phyloP scores from a whole-genome alignment of 2,113 vertebrate genomes.

The Myanophis thanlyinensis region DNA sequence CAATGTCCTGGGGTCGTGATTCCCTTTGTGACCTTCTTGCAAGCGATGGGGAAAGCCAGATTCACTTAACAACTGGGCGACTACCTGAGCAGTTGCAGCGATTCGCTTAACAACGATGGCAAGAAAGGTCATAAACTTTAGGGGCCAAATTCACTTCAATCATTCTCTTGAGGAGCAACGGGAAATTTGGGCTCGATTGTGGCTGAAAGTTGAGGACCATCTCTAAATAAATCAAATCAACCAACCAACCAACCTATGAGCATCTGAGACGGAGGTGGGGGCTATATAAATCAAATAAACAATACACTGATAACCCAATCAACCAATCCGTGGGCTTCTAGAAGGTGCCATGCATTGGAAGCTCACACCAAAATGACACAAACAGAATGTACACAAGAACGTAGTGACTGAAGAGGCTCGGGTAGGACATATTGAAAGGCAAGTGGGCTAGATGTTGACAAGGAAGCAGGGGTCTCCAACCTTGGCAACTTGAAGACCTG shows the following conservation, averaged over 20 bases:
- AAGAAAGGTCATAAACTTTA: no score
- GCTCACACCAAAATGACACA: neutral
- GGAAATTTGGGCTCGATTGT: neutral
- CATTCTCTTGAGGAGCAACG: no score
- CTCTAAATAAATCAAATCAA: neutral
- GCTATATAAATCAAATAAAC: neutral
- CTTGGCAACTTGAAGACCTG: neutral
- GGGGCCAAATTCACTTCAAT: no score
- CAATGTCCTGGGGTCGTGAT: no score
- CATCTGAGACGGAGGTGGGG: neutral
- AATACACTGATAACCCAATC: neutral
- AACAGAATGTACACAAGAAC: neutral
- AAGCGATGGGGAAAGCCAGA: no score
- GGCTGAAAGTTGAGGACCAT: neutral
- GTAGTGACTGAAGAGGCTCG: neutral
- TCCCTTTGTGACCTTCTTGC: no score
- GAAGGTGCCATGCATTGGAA: neutral
- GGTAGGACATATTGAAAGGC: neutral
- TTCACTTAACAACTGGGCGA: no score
- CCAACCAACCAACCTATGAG: neutral
- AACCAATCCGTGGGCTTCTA: neutral
- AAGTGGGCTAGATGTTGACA: neutral
- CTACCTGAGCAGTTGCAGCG: no score
- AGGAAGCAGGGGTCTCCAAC: neutral
- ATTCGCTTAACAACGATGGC: no score